These are phyloP conservation scores for Cossypha dichroa DNA, from an alignment of 2,797 vertebrate genomes.

Conservation along the genomic window DNA sequence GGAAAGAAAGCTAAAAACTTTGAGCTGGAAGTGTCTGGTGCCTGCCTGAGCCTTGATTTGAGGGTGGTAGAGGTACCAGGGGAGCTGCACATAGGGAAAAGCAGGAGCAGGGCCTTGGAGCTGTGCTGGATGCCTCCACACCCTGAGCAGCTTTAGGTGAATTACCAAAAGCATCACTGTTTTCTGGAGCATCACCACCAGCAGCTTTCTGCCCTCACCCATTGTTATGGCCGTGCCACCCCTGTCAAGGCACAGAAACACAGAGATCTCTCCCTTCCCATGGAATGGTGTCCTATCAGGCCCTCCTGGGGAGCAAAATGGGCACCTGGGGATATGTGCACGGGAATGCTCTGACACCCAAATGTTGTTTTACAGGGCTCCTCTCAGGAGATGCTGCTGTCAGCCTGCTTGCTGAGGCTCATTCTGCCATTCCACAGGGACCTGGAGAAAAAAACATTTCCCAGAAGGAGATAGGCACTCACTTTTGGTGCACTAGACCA, in stretches of 20 bases:
- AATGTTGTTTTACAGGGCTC: background rate
- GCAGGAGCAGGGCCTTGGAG: fast-evolving
- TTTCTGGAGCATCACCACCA: fast-evolving
- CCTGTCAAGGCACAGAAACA: background rate
- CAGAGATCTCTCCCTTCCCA: fast-evolving
- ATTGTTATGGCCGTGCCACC: fast-evolving
- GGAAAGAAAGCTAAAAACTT: background rate
- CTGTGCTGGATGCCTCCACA: background rate
- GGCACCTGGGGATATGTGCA: fast-evolving
- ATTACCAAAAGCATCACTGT: background rate
- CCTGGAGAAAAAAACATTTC: background rate
- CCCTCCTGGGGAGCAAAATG: background rate
- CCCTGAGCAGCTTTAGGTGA: background rate
- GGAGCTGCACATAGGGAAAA: background rate
- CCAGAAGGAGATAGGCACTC: fast-evolving
- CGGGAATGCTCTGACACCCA: fast-evolving
- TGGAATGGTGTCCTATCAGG: background rate
- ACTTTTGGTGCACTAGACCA: background rate
- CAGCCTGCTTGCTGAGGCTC: background rate
- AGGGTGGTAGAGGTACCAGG: background rate
- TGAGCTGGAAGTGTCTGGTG: background rate
- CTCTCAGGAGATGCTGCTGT: background rate
- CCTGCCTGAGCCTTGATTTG: background rate
- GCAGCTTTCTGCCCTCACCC: background rate
- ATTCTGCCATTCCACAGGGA: fast-evolving